Evolutionary conservation across 2,888 invertebrate species (phyloP), one percentile per base, ranked within the genome.

Genomic region (Notocelia uddmanniana): DNA sequence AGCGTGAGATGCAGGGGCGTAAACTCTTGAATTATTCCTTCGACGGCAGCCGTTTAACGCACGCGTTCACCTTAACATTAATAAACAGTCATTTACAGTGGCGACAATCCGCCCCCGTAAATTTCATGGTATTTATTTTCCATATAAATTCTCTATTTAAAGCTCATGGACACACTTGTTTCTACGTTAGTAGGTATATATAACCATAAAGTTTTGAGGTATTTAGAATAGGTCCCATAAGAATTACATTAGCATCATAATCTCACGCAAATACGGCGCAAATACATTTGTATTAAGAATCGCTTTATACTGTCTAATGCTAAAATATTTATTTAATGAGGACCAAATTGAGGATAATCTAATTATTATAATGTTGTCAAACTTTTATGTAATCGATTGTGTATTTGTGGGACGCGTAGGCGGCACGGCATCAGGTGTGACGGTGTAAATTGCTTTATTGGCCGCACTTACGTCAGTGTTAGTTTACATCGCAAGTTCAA

Each of bases 401-500:
- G 73, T 76, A 79, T 80, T 79, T 73, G 75, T 50, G 45, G 54
- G 50, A n/a, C 76, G 78, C 75, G 85, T 81, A 83, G 87, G 88
- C 81, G 84, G 80, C 77, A 78, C 81, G 84, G 80, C 77, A 78
- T 83, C 81, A 83, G 77, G 80, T 78, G 77, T 74, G 74, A 79
- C 74, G 77, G 87, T 90, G 89, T 86, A 83, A 89, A 91, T 89
- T 85, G 83, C 78, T 85, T 79, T 91, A 86, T 89, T 90, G 86
- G 87, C 88, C 84, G 76, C 82, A 87, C 88, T 91, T 92, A 87
- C 91, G 92, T 93, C 90, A 91, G 79, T 81, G 83, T 85, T 80
- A 74, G 77, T 82, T 79, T 76, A 79, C 85, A 85, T 83, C 83
- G 75, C 84, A 92, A 92, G 92, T 92, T 93, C 91, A 93, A 93